Evolutionary conservation across 2,113 vertebrate species (phyloP).

Genomic region (Proterorhinus semilunaris): DNA sequence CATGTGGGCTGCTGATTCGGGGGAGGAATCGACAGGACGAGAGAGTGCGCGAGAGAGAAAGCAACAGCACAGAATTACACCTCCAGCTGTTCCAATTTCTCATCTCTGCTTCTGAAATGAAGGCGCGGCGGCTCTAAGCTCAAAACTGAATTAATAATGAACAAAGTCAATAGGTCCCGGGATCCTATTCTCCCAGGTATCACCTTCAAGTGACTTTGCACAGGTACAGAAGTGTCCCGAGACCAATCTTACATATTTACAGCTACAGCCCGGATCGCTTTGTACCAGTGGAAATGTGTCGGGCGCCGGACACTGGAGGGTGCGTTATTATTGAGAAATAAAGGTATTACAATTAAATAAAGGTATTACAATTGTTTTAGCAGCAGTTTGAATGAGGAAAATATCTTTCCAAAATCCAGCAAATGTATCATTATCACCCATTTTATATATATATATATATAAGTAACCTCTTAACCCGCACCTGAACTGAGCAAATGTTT

Average conservation of each 20-base stretch:
- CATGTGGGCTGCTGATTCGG: slow-evolving; percentile 53
- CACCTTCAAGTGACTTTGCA: slow-evolving; percentile 78
- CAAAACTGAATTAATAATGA: slow-evolving; percentile 80
- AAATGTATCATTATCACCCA: neutral
- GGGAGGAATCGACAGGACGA: slow-evolving; percentile 61
- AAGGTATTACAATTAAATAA: neutral
- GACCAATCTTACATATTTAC: slow-evolving; percentile 53
- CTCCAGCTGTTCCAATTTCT: slow-evolving; percentile 74
- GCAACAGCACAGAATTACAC: slow-evolving; percentile 63
- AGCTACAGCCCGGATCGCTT: slow-evolving; percentile 11
- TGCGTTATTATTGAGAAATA: slow-evolving; percentile 12
- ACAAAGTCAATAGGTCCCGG: slow-evolving; percentile 73
- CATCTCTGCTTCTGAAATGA: slow-evolving; percentile 72
- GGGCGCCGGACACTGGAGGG: neutral
- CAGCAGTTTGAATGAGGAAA: neutral
- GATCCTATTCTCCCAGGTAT: slow-evolving; percentile 71
- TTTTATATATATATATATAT: too few species aligned
- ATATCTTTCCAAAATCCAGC: neutral
- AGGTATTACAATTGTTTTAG: neutral
- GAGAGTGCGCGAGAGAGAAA: slow-evolving; percentile 32
- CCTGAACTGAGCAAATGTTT: too few species aligned
- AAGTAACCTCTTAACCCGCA: too few species aligned
- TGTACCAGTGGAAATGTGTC: slow-evolving; percentile 20
- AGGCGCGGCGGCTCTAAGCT: slow-evolving; percentile 67
- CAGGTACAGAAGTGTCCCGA: slow-evolving; percentile 46